Evolutionary conservation across 2,797 vertebrate genomes (phyloP).

Genomic region (Fistularia tabacaria): DNA sequence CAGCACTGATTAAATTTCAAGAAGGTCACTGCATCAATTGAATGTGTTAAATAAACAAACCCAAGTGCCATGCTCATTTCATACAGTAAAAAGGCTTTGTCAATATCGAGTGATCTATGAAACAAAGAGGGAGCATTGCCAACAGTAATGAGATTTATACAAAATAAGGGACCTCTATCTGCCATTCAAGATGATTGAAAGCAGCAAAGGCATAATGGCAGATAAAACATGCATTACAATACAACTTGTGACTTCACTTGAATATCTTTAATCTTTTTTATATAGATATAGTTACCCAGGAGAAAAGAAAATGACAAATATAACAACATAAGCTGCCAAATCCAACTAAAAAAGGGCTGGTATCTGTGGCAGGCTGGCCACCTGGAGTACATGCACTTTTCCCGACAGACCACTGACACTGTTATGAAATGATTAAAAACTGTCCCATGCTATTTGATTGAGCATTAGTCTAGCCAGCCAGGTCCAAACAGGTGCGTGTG

Average conservation of each 20-base stretch:
- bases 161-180: neutral
- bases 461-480: constrained; percentile 23
- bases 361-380: constrained; percentile 15
- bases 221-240: too few species aligned
- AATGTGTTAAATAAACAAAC: too few species aligned
- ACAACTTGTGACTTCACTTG: too few species aligned
- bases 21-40: too few species aligned
- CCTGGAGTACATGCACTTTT: constrained; percentile 31
- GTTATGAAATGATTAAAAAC: constrained; percentile 40
- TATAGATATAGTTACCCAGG: neutral
- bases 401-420: constrained; percentile 19
- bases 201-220: neutral
- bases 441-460: constrained; percentile 27
- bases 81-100: neutral
- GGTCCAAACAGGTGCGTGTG: constrained; percentile 9
- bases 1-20: too few species aligned
- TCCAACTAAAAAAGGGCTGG: constrained; percentile 11
- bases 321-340: constrained; percentile 24
- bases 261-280: neutral
- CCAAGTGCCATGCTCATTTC: too few species aligned
- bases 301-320: constrained; percentile 12
- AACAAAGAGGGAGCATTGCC: too few species aligned
- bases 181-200: neutral
- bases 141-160: neutral
- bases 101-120: neutral